Conservation (phyloP, 2,888 invertebrate species). For the Thereva nobilitata region DNA sequence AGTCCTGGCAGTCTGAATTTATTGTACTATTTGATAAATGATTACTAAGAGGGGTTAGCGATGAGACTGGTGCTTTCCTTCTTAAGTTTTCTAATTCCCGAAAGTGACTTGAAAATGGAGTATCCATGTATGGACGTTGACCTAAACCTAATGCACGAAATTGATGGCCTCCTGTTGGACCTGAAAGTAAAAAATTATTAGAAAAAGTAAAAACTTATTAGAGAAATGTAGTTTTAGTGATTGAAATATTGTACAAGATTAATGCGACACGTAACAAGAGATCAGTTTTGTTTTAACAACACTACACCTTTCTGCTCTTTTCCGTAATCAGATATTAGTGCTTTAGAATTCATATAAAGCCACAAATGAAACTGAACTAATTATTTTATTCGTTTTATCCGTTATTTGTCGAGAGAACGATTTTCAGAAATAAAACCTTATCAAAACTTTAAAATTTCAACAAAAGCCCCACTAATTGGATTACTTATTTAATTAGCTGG, state of each 20-base stretch:
- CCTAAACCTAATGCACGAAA: conserved; percentile 74
- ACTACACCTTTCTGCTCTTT: too few species aligned
- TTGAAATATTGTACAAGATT: too few species aligned
- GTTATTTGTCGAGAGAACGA: too few species aligned
- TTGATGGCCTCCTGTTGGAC: conserved; percentile 67
- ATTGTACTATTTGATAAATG: conserved; percentile 57
- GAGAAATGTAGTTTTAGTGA: not conserved
- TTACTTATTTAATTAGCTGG: too few species aligned
- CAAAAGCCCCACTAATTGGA: too few species aligned
- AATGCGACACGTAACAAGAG: too few species aligned
- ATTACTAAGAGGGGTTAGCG: conserved; percentile 52
- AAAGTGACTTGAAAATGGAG: conserved; percentile 67
- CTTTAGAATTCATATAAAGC: not conserved
- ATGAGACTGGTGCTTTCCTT: conserved; percentile 62
- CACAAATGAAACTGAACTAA: not conserved
- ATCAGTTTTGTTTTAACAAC: too few species aligned
- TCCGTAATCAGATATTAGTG: not conserved
- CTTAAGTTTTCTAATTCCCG: conserved; percentile 73
- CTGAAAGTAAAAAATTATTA: conserved; percentile 48
- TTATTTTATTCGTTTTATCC: not conserved
- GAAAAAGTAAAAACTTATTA: not conserved
- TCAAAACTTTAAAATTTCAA: too few species aligned
- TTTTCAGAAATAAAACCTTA: too few species aligned
- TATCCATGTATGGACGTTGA: conserved; percentile 71
- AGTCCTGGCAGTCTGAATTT: conserved; percentile 63